Percentiles rank a stretch among this genome's conserved stretches.
These are phyloP conservation scores for Onthophagus taurus DNA, from an alignment of 1,140 invertebrate genomes.

Conservation along the genomic window DNA sequence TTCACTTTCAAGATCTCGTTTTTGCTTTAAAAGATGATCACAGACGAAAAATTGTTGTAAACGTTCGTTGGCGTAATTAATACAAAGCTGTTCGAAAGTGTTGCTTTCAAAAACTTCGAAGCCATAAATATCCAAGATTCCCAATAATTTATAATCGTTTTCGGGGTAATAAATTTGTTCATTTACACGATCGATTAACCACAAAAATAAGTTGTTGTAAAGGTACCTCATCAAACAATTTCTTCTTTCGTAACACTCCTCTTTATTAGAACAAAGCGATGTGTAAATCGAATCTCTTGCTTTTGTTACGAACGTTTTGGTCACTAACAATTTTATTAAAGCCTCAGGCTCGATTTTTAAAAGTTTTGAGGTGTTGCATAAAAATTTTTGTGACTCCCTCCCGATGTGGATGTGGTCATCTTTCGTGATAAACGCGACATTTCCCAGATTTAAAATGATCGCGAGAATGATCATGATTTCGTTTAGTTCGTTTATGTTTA, in stretches of 20 bases:
- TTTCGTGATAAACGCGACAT: slow-evolving; percentile 6
- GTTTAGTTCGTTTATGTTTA: slow-evolving; percentile 10
- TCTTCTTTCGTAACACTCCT: slow-evolving; percentile 21
- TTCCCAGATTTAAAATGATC: slow-evolving; percentile 10
- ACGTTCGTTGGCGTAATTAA: slow-evolving; percentile 64
- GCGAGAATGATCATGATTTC: slow-evolving; percentile 7
- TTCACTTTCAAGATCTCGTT: not conserved
- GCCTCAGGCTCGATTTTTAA: slow-evolving; percentile 4
- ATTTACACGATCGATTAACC: slow-evolving; percentile 20
- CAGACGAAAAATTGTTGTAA: slow-evolving; percentile 52
- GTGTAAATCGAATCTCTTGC: slow-evolving; percentile 12
- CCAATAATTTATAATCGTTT: slow-evolving; percentile 19
- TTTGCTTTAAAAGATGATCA: slow-evolving; percentile 9
- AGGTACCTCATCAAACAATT: slow-evolving; percentile 21
- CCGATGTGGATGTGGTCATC: not conserved
- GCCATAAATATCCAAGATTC: slow-evolving; percentile 61
- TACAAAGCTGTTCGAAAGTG: slow-evolving; percentile 66
- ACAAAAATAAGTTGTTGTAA: slow-evolving; percentile 21
- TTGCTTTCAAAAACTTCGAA: slow-evolving; percentile 68
- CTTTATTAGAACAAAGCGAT: slow-evolving; percentile 16
- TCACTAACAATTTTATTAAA: slow-evolving; percentile 10
- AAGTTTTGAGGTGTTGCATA: slow-evolving; percentile 8
- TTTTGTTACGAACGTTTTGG: slow-evolving; percentile 9
- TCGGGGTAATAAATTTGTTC: slow-evolving; percentile 7
- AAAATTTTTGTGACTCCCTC: slow-evolving; percentile 6